Evolutionary conservation across 2,797 vertebrate genomes (phyloP).

Genomic region (Labeo calbasu): DNA sequence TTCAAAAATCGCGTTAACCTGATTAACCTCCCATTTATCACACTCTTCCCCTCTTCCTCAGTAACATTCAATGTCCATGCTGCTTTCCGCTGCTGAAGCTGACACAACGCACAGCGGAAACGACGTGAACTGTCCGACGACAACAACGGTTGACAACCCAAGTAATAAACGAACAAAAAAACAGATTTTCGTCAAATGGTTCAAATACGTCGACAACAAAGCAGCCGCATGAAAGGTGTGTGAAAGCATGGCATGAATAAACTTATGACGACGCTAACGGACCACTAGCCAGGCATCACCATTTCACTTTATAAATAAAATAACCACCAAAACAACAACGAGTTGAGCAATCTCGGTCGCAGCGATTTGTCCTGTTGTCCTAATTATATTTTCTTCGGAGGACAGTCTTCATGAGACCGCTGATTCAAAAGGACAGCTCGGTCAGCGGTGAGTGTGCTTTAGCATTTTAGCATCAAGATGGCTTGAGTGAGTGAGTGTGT

Average conservation of each 20-base stretch:
- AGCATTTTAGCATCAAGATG: conserved; percentile 44
- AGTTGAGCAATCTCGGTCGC: not conserved
- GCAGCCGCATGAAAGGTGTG: not conserved
- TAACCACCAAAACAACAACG: not conserved
- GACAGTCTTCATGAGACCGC: not conserved
- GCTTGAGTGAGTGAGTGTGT: conserved; percentile 9
- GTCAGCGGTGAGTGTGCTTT: not conserved
- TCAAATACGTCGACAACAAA: not conserved
- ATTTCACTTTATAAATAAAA: not conserved
- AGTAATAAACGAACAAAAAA: not conserved
- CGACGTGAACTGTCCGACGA: not conserved
- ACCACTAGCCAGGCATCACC: no score
- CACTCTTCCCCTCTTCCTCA: not conserved
- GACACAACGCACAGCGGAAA: not conserved
- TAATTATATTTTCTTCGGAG: not conserved
- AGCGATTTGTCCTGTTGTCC: not conserved
- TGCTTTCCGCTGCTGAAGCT: not conserved
- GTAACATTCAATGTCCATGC: not conserved
- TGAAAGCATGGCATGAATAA: conserved; percentile 18
- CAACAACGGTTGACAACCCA: not conserved
- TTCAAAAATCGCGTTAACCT: not conserved
- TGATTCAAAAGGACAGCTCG: not conserved
- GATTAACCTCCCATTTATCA: not conserved
- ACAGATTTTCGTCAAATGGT: no score
- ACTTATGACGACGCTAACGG: not conserved